Conservation (phyloP, 2,888 invertebrate genomes). For the Eurytoma californica region DNA sequence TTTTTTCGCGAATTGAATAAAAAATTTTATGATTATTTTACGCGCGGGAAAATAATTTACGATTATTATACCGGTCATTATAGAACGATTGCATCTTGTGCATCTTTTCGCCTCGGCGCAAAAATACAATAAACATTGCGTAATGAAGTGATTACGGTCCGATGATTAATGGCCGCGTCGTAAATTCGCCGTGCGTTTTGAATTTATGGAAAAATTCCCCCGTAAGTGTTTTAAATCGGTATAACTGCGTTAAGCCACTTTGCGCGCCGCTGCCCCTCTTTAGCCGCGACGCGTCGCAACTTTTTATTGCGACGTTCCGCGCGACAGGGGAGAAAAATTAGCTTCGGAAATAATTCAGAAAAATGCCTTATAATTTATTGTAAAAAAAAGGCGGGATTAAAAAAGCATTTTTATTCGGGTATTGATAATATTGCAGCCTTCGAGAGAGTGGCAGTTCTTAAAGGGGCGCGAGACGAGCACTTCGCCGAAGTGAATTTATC, state of each 20-base stretch:
- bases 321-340: no score
- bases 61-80: conserved; percentile 29
- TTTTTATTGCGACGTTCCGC: no score
- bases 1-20: not conserved
- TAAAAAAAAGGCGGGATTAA: no score
- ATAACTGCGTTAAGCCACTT: conserved; percentile 4
- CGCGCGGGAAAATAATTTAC: conserved; percentile 44
- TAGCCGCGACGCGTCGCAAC: no score
- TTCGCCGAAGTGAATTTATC: conserved; percentile 47
- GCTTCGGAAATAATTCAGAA: no score
- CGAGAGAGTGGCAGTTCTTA: conserved; percentile 12
- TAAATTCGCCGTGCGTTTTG: conserved; percentile 40
- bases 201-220: conserved; percentile 27
- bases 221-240: conserved; percentile 18
- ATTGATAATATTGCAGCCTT: conserved; percentile 11
- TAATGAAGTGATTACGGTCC: conserved; percentile 41
- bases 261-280: no score
- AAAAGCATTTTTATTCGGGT: no score
- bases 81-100: conserved; percentile 20
- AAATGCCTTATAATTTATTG: no score
- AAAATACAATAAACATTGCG: conserved; percentile 44
- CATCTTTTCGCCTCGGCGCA: not conserved
- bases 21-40: conserved; percentile 8
- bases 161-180: conserved; percentile 39
- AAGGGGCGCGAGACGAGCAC: conserved; percentile 7